Evolutionary conservation across 2,888 invertebrate species (phyloP).

Genomic region (Limnephilus rhombicus): DNA sequence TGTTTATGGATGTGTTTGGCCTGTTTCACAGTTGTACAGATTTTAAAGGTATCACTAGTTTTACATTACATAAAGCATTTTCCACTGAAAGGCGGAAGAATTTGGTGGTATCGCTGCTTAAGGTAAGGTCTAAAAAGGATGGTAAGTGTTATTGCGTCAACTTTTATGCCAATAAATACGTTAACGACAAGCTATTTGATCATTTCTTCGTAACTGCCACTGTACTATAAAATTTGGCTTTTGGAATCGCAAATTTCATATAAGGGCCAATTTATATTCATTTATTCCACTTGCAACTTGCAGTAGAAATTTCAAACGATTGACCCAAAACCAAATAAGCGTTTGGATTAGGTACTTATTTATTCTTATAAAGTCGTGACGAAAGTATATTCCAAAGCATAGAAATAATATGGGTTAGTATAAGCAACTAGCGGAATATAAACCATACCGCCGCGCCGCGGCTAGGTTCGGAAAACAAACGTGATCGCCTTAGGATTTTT

Average conservation of each 20-base stretch:
- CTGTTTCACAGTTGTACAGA: not conserved
- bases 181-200: no score
- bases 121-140: not conserved
- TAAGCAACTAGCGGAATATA: not conserved
- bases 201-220: no score
- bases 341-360: not conserved
- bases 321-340: not conserved
- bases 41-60: not conserved
- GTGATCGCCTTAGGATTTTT: slow-evolving; percentile 62
- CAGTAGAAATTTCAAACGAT: not conserved
- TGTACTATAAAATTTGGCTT: no score
- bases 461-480: slow-evolving; percentile 35
- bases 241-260: no score
- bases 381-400: not conserved
- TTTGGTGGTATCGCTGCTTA: not conserved
- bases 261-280: not conserved
- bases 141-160: not conserved
- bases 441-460: not conserved
- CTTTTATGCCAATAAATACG: not conserved
- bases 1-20: no score
- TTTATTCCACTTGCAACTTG: not conserved
- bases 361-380: not conserved
- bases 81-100: not conserved
- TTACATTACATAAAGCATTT: no score
- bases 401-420: not conserved